Evolutionary conservation across 2,888 invertebrate species (phyloP).

Genomic region (Megalurothrips usitatus): DNA sequence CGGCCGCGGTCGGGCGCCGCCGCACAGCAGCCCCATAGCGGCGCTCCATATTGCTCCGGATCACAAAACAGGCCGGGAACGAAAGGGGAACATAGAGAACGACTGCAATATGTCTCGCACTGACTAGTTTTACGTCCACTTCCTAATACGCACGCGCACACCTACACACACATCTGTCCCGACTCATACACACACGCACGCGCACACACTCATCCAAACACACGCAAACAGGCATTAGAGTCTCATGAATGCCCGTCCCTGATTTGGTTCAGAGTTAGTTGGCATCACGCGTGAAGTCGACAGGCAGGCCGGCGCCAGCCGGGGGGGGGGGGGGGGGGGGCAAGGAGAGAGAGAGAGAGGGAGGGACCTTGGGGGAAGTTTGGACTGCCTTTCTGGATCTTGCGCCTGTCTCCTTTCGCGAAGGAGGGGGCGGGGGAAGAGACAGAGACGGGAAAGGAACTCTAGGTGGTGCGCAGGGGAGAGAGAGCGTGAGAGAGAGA

Average conservation of each 20-base stretch:
- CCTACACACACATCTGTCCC: not conserved
- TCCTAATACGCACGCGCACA: not conserved
- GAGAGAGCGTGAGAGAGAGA: no score
- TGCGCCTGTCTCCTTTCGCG: not conserved
- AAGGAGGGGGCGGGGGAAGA: not conserved
- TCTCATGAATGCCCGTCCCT: conserved; percentile 16
- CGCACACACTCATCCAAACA: not conserved
- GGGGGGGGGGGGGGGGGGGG: not conserved
- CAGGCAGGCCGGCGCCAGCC: not conserved
- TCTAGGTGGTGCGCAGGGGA: no score
- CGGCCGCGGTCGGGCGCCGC: no score
- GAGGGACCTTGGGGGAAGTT: not conserved
- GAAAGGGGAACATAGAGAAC: not conserved
- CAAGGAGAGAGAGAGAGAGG: not conserved
- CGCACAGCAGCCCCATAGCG: not conserved
- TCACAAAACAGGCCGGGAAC: not conserved
- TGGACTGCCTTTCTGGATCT: conserved; percentile 7
- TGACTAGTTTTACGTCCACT: not conserved
- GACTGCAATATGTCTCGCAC: not conserved
- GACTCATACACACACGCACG: not conserved
- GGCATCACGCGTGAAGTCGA: not conserved
- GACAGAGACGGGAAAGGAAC: no score
- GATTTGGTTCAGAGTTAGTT: conserved; percentile 19
- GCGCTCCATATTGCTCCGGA: not conserved
- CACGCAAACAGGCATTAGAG: conserved; percentile 4